Base-by-base conservation (phyloP, 2,797 vertebrate species). In the Bufotes viridis region DNA sequence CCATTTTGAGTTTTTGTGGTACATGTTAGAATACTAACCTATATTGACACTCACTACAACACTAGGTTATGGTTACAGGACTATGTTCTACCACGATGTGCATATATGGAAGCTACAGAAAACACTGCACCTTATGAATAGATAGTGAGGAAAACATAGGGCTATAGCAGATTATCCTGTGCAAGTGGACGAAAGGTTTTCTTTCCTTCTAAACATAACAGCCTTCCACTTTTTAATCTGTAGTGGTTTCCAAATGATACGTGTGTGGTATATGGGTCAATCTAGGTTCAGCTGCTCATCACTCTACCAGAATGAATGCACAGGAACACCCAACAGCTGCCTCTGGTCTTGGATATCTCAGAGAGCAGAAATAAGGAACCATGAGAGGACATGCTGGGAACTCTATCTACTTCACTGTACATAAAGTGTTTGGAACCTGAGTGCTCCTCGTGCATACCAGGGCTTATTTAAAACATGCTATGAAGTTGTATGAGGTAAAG, bases 391-490 rank as follows among this genome's bases (percentile, higher is more conserved):
- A 2, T 78, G 53, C 34, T 34, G 78, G 80, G n/a, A 82, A 83
- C 67, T 70, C 51, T 69, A 78, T 89, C 84, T 79, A 53, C 29
- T 87, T 58, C 34, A 72, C 84, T 89, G 80, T 87, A 89, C 78
- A 72, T 42, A 70, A 82, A 51, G 80, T 15, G 49, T 61, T 13
- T 86, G 84, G 84, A 83, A 89, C 84, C 72, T 17, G 72, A 86
- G 60, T 87, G 78, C 63, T 58, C 20, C 61, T 24, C 53, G 20
- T n/a, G 55, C 88, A 89, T 87, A 51, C 84, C 88, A 87, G 20
- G 70, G 63, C 84, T 79, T 89, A 82, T 89, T 89, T 86, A 82
- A 75, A 87, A 81, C 70, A 78, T 58, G 70, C 83, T 76, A 76
- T 24, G 42, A 82, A 58, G 72, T 74, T 84, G 22, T 83, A 75